phyloP scores from a whole-genome alignment of 2,888 invertebrate species.

The Euspilapteryx auroguttella region DNA sequence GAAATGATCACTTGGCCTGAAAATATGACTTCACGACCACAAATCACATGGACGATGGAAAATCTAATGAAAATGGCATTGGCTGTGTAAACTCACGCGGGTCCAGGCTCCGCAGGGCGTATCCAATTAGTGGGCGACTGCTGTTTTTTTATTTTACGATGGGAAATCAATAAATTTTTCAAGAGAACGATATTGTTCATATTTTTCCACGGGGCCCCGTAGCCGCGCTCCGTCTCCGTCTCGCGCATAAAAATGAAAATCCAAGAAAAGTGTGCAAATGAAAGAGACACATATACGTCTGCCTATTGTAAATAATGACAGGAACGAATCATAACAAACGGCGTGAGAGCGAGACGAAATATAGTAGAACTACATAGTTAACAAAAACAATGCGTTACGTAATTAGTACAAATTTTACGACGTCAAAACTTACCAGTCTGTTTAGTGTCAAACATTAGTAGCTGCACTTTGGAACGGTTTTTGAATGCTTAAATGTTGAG shows the following conservation, averaged over 20 bases:
- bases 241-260: no score
- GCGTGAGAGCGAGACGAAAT: slow-evolving; percentile 36
- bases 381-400: slow-evolving; percentile 34
- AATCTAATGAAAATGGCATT: slow-evolving; percentile 25
- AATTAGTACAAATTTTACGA: slow-evolving; percentile 12
- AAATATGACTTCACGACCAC: slow-evolving; percentile 43
- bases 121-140: slow-evolving; percentile 45
- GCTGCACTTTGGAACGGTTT: not conserved
- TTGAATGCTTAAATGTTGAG: slow-evolving; percentile 5
- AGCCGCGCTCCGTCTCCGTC: slow-evolving; percentile 20
- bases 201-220: slow-evolving; percentile 46
- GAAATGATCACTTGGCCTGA: slow-evolving; percentile 42
- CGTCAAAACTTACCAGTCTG: slow-evolving; percentile 13
- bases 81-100: slow-evolving; percentile 26
- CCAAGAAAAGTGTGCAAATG: slow-evolving; percentile 40
- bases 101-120: slow-evolving; percentile 27
- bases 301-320: slow-evolving; percentile 51
- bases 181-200: slow-evolving; percentile 50
- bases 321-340: slow-evolving; percentile 49
- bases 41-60: slow-evolving; percentile 27
- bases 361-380: slow-evolving; percentile 17
- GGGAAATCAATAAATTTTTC: no score
- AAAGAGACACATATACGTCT: slow-evolving; percentile 43
- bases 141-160: no score
- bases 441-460: slow-evolving; percentile 2